Evolutionary conservation across 1,140 invertebrate genomes (phyloP), one percentile per base, ranked within the genome.

Genomic region (Leptinotarsa defecta): DNA sequence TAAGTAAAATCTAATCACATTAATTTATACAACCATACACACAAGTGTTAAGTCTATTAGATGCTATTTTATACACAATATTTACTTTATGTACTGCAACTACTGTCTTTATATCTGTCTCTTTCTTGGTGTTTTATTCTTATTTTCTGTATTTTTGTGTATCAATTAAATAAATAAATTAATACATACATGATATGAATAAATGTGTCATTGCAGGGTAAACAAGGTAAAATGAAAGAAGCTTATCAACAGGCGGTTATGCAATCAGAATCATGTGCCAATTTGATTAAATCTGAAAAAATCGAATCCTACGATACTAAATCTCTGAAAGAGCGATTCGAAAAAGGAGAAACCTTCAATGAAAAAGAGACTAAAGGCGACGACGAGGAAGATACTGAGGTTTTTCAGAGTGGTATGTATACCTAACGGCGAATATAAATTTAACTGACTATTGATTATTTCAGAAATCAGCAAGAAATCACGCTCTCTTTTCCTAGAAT

Each of bases 191-290:
- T 43, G 34, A 11, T 43, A 5, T 43, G 34, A 11, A 43, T 43
- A 11, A 43, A 43, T 34, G 34, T 11, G 34, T 43, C 8, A 11
- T 43, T 43, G 34, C 8, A 94, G 92, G 94, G 94, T 13, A 95
- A 95, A 85, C 94, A 95, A 87, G 93, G 93, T 1, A 94, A 94
- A 81, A 94, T 97, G 86, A 96, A 96, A 82, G 94, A 96, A 84
- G 91, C 95, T 88, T 96, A 97, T 85, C 94, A 96, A 83, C 94
- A 95, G 82, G 95, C 94, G 5, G 93, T 96, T 1, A 90, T 93
- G 77, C 94, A 95, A 81, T 93, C 92, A 73, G 84, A 86, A 76
- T 82, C 81, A 0, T 81, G 80, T n/a, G 65, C 79, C 1, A 83
- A 84, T 74, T 43, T 84, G 13, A 84, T 78, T 70, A 84, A 84